Base-by-base conservation (phyloP, 2,113 vertebrate species). In the Phycodurus eques region DNA sequence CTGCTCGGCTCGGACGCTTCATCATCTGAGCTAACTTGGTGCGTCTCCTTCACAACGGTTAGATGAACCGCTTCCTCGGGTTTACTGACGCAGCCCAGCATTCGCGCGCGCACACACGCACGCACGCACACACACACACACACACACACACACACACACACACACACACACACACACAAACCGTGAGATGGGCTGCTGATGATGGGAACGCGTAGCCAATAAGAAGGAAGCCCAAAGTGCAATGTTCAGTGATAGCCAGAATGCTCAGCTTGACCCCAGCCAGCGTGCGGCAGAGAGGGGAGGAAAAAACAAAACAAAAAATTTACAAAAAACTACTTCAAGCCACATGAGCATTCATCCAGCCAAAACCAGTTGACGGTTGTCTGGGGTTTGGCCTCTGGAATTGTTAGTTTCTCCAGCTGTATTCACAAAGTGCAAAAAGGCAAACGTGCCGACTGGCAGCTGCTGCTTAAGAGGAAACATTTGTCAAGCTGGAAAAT, bases 21-120 rank as follows among this genome's bases (percentile, higher is more conserved):
- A 44, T 82, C 74, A 6, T 90, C 80, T 61, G 78, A 89, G 77
- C 78, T 80, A 10, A 9, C 72, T 66, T 83, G 70, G 60, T 67
- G 80, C 62, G 67, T 13, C 61, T 60, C 62, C 14, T 9, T 53
- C 60, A 56, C 0, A n/a, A 46, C 10, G 27, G 11, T 77, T 53
- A 89, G 88, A 27, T 81, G 83, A 69, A 74, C 53, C 0, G 81
- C 81, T 77, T 90, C 85, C 59, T 76, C 76, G 1, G 66, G 74
- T 75, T 65, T 76, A 74, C 86, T 88, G 78, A 73, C 13, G 9
- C 51, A 35, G 62, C 39, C 43, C 27, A 15, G 42, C 39, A 31
- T 10, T 56, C 2, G 57, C 35, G 54, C 12, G 14, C 47, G 57
- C 13, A 14, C 59, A 64, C 35, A 72, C 46, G 76, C 42, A 72